These are phyloP conservation scores for Zaprionus vittiger DNA, from an alignment of 1,140 invertebrate species.

Conservation along the genomic window DNA sequence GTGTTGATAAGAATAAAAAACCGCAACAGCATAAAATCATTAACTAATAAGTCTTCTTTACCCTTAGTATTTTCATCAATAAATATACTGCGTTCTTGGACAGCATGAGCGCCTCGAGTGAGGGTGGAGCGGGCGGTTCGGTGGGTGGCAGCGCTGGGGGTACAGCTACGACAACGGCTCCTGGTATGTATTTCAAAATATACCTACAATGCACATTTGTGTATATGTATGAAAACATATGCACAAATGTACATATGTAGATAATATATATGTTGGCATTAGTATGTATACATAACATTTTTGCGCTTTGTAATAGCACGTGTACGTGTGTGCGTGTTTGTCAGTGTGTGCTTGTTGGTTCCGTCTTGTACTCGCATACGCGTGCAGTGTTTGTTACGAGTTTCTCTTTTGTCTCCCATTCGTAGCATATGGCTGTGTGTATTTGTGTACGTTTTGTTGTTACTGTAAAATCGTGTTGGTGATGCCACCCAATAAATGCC, in stretches of 20 bases:
- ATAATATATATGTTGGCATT: constrained; percentile 53
- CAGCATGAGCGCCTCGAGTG: constrained; percentile 76
- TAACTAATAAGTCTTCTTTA: constrained; percentile 1
- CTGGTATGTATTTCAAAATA: constrained; percentile 63
- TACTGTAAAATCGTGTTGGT: constrained; percentile 61
- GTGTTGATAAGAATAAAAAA: constrained; percentile 53
- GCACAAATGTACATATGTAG: constrained; percentile 14
- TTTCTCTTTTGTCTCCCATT: constrained; percentile 55
- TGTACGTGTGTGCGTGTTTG: constrained; percentile 22
- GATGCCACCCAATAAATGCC: constrained; percentile 45
- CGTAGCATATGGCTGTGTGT: constrained; percentile 57
- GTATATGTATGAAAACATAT: constrained; percentile 23
- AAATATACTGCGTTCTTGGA: constrained; percentile 58
- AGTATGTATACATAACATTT: constrained; percentile 73
- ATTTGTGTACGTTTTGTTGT: constrained; percentile 64
- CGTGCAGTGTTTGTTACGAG: constrained; percentile 73
- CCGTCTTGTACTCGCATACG: constrained; percentile 64
- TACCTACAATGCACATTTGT: constrained; percentile 47
- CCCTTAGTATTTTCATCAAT: constrained; percentile 59
- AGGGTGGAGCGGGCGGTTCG: constrained; percentile 66
- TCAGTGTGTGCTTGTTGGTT: constrained; percentile 45
- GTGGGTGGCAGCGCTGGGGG: constrained; percentile 58
- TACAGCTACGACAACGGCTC: constrained; percentile 69
- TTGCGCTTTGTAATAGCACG: constrained; percentile 42
- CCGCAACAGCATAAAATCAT: constrained; percentile 31